These are phyloP conservation scores for Drosophila aldrichi DNA, from an alignment of 2,888 invertebrate genomes.

Conservation along the genomic window DNA sequence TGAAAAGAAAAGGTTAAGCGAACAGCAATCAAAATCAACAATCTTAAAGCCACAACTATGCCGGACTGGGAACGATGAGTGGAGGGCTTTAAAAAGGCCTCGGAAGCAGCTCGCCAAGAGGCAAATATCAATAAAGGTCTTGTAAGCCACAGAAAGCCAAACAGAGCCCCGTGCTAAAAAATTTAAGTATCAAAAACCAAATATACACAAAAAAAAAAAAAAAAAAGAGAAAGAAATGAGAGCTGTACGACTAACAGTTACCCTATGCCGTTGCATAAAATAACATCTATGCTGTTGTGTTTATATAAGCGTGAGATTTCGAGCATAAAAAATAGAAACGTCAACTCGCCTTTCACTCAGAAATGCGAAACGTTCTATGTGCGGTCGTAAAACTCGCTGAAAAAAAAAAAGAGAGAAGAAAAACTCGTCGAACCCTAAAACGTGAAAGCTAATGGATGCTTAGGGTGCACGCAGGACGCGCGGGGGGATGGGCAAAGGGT, in stretches of 20 bases:
- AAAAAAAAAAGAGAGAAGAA: conserved; percentile 6
- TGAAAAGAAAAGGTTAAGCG: conserved; percentile 47
- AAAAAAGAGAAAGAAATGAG: not conserved
- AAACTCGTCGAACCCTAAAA: conserved; percentile 30
- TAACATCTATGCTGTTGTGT: conserved; percentile 5
- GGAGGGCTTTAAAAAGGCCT: conserved; percentile 38
- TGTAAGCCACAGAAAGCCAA: conserved; percentile 64
- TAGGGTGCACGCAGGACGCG: not conserved
- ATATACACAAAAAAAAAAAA: conserved; percentile 12
- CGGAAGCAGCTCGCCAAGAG: conserved; percentile 48
- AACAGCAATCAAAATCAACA: conserved; percentile 42
- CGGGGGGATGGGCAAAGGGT: not conserved
- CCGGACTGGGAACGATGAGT: not conserved
- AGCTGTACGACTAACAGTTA: conserved; percentile 19
- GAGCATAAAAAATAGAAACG: not conserved
- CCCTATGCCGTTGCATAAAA: conserved; percentile 18
- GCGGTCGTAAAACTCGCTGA: conserved; percentile 62
- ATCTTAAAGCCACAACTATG: conserved; percentile 46
- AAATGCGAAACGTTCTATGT: conserved; percentile 31
- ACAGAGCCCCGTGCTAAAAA: conserved; percentile 35
- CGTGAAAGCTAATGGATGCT: conserved; percentile 3
- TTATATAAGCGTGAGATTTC: not conserved
- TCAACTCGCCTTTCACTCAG: not conserved
- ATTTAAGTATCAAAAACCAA: conserved; percentile 9
- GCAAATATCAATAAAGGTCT: conserved; percentile 72